Conservation (phyloP, 2,113 vertebrate genomes). For the Zapornia atra region DNA sequence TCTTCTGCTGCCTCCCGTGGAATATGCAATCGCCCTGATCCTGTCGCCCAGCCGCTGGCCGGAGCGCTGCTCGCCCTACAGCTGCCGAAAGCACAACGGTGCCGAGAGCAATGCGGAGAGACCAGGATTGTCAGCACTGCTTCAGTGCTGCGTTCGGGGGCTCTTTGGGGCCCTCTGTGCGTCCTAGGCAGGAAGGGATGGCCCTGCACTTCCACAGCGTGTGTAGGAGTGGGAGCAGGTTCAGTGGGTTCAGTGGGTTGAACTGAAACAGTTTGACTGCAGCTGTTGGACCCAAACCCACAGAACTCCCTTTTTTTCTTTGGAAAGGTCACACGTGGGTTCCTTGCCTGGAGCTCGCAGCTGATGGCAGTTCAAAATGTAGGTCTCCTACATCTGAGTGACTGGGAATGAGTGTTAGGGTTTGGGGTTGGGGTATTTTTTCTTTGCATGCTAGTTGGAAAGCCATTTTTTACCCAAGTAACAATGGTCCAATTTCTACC, state of each 20-base stretch:
- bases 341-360: constrained; percentile 41
- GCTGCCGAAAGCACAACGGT: not conserved
- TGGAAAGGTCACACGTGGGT: constrained; percentile 13
- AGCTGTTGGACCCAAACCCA: constrained; percentile 7
- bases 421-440: constrained; percentile 59
- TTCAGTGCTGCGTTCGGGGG: not conserved
- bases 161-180: not conserved
- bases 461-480: constrained; percentile 36
- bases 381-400: constrained; percentile 7
- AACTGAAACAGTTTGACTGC: constrained; percentile 7
- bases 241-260: not conserved
- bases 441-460: constrained; percentile 67
- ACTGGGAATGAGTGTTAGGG: constrained; percentile 37
- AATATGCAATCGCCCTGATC: constrained; percentile 47
- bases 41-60: not conserved
- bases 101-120: not conserved
- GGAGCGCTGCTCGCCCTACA: not conserved
- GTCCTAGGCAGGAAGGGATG: not conserved
- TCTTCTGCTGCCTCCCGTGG: constrained; percentile 10
- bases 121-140: not conserved
- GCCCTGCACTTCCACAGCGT: not conserved
- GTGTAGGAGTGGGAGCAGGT: not conserved
- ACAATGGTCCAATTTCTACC: constrained; percentile 43
- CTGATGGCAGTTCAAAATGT: not conserved
- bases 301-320: constrained; percentile 22